A percentile compares a stretch with the other conserved stretches of the same genome.
phyloP scores from a whole-genome alignment of 1,140 invertebrate species.

The Bactericera cockerelli region DNA sequence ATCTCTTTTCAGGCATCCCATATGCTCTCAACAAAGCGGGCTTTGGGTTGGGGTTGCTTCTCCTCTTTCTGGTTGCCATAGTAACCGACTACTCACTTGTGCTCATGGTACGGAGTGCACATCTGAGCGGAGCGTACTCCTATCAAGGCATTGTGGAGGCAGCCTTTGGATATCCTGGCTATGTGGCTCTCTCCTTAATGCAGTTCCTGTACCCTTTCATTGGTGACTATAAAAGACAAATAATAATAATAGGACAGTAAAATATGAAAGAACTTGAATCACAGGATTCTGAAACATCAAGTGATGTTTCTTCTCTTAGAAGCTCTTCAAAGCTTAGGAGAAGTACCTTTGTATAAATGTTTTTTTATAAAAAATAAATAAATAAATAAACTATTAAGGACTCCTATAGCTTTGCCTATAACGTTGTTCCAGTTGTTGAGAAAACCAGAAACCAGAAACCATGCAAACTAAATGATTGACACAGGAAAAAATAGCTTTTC shows the following conservation, averaged over 20 bases:
- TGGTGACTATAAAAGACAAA: conserved; percentile 49
- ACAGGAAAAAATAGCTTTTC: too few relatives aligned
- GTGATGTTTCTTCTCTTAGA: neutral
- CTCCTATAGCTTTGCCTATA: too few relatives aligned
- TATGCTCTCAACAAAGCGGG: conserved; percentile 68
- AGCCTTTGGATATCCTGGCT: conserved; percentile 64
- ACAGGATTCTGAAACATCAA: neutral
- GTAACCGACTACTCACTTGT: conserved; percentile 74
- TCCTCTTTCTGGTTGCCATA: conserved; percentile 57
- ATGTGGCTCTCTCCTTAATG: conserved; percentile 55
- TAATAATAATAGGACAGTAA: neutral
- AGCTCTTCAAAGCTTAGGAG: too few relatives aligned
- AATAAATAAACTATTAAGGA: too few relatives aligned
- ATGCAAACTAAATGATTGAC: too few relatives aligned
- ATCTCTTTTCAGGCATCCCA: conserved; percentile 66
- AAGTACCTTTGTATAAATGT: conserved; percentile 13
- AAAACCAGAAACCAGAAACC: too few relatives aligned
- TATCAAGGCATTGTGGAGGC: conserved; percentile 74
- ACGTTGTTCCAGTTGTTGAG: too few relatives aligned
- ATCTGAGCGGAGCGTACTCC: conserved; percentile 61
- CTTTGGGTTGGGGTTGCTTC: conserved; percentile 54
- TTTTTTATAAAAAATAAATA: too few relatives aligned
- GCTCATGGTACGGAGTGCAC: conserved; percentile 62
- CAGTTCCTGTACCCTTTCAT: conserved; percentile 80
- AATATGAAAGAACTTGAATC: conserved; percentile 1